phyloP scores from a whole-genome alignment of 2,888 invertebrate genomes.

The Pyrgus malvae region DNA sequence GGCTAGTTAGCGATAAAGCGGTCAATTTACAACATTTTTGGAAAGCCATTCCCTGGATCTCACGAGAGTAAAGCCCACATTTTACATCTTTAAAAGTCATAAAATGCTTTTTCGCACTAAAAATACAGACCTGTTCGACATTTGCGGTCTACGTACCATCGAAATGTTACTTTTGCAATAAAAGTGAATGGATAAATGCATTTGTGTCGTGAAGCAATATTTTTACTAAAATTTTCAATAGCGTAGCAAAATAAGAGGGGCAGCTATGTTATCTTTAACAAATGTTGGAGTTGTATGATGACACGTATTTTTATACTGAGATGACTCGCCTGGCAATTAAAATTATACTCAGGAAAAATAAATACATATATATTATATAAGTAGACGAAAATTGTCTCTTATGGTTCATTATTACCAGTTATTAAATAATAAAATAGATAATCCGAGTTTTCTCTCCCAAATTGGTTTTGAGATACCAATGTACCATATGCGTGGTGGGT shows the following conservation, averaged over 20 bases:
- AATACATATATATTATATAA: too few relatives aligned
- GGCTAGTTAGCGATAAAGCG: too few relatives aligned
- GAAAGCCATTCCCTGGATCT: neutral
- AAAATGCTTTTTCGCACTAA: constrained; percentile 31
- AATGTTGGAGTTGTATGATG: too few relatives aligned
- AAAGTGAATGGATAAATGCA: constrained; percentile 14
- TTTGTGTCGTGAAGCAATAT: neutral
- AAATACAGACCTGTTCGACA: constrained; percentile 32
- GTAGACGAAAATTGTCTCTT: too few relatives aligned
- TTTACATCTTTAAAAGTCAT: constrained; percentile 26
- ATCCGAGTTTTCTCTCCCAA: too few relatives aligned
- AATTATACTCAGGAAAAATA: too few relatives aligned
- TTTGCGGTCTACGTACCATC: constrained; percentile 5
- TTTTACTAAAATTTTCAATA: constrained; percentile 6
- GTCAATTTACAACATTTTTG: constrained; percentile 13
- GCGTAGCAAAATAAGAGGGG: neutral
- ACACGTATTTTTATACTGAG: too few relatives aligned
- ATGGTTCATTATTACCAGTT: too few relatives aligned
- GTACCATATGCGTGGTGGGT: too few relatives aligned
- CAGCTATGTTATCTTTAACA: neutral
- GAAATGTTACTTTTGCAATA: constrained; percentile 22
- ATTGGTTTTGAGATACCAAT: too few relatives aligned
- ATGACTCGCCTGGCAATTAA: too few relatives aligned
- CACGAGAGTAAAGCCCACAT: constrained; percentile 17
- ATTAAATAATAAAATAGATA: too few relatives aligned